phyloP scores from a whole-genome alignment of 2,888 invertebrate species.

The Operophtera brumata region DNA sequence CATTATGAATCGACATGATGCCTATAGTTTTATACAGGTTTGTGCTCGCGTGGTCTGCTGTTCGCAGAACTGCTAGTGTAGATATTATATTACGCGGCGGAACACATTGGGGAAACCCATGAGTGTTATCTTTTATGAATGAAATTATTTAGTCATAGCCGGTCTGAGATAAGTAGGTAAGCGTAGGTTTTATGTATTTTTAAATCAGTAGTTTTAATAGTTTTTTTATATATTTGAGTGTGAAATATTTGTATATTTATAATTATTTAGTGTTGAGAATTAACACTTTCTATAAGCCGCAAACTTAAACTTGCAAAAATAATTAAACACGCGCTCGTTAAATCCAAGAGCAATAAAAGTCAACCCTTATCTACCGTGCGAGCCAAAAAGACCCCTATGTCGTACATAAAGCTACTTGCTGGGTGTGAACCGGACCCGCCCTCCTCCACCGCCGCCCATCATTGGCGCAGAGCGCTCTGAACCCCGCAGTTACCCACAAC shows the following conservation, averaged over 20 bases:
- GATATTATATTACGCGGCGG: too few species aligned
- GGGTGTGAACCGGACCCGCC: slow-evolving; percentile 60
- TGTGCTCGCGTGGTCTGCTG: too few species aligned
- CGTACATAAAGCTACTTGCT: slow-evolving; percentile 56
- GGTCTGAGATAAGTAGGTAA: neutral
- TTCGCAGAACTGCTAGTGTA: too few species aligned
- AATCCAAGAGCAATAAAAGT: slow-evolving; percentile 41
- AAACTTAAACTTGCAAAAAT: too few species aligned
- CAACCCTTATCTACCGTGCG: slow-evolving; percentile 56
- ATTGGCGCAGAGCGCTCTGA: slow-evolving; percentile 57
- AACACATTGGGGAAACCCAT: neutral
- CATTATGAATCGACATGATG: too few species aligned
- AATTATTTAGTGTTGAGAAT: too few species aligned
- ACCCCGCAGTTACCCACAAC: slow-evolving; percentile 41
- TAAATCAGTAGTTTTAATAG: too few species aligned
- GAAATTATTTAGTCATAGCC: neutral
- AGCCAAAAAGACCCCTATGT: slow-evolving; percentile 43
- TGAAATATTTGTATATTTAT: too few species aligned
- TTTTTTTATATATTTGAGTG: too few species aligned
- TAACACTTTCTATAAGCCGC: too few species aligned
- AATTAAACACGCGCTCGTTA: slow-evolving; percentile 17
- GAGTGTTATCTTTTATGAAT: neutral
- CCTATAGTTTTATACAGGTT: too few species aligned
- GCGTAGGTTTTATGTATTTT: too few species aligned
- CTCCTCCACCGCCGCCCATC: slow-evolving; percentile 48